Evolutionary conservation across 92 coral and sea anemone species (phyloP), one percentile per base, ranked within the genome.

Genomic region (Epizoanthus stellaris): DNA sequence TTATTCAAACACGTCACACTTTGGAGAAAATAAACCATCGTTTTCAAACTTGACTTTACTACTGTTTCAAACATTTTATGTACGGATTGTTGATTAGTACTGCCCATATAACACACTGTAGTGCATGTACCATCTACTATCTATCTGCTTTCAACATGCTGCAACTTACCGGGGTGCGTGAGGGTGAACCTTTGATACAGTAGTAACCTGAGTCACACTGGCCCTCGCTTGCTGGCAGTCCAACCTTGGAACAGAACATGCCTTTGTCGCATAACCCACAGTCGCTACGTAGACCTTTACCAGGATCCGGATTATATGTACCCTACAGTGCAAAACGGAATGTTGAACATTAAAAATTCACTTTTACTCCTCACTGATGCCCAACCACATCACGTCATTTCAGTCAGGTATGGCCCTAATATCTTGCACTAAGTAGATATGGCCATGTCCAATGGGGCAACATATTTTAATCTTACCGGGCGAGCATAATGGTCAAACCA

Each of bases 131-230:
- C 5, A 43, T 43, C 49, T 43, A 43, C 49, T 43, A 6, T 43
- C 49, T 6, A 43, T 43, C 49, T 45, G 9, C 56, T 9, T 9
- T 52, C 56, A 56, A 9, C 16, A 38, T 43, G 2, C 12, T 2
- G 13, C 3, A 69, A 95, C 98, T 88, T 89, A 97, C 99, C 19
- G 99, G 99, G 30, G 98, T 97, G 25, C 94, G 93, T 20, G 93
- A 89, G 47, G 99, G 98, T 39, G 99, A 97, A 6, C 97, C 95
- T 7, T 74, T 85, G 45, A 70, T 40, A 53, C 99, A 97, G 54
- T 93, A 97, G 77, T 97, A 97, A n/a, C 99, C 99, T 19, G 97
- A 89, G 80, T 85, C 87, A 81, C 99, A 97, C 54, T 80, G 54
- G 23, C 93, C 99, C 80, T 97, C 95, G 16, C 88, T 85, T 25